Conservation (phyloP, 2,888 invertebrate species). For the Calameuta filiformis region DNA sequence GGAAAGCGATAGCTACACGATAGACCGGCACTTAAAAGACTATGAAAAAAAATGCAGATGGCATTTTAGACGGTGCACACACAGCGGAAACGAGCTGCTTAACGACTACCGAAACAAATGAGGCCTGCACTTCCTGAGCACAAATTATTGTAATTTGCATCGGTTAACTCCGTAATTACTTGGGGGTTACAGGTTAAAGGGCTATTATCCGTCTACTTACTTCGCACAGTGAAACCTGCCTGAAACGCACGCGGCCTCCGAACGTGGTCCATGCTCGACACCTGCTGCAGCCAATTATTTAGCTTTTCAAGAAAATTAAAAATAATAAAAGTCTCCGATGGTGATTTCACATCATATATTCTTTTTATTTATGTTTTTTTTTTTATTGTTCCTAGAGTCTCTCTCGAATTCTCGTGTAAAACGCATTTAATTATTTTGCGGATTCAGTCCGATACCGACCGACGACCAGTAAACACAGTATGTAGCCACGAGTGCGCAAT, state of each 20-base stretch:
- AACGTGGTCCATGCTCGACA: neutral
- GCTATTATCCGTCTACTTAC: slow-evolving; percentile 49
- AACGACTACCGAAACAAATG: slow-evolving; percentile 38
- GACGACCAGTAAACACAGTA: neutral
- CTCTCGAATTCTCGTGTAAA: neutral
- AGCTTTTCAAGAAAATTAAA: neutral
- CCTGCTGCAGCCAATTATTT: neutral
- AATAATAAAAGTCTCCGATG: neutral
- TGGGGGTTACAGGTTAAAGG: slow-evolving; percentile 53
- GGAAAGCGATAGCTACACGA: slow-evolving; percentile 17
- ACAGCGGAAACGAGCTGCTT: slow-evolving; percentile 28
- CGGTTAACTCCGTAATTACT: slow-evolving; percentile 57
- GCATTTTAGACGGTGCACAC: slow-evolving; percentile 25
- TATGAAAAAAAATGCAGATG: slow-evolving; percentile 43
- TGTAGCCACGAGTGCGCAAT: neutral
- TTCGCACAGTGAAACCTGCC: slow-evolving; percentile 16
- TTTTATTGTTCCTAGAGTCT: neutral
- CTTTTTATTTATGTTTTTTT: too few relatives aligned
- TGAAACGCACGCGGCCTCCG: neutral
- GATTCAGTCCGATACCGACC: neutral
- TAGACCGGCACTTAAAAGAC: slow-evolving; percentile 17
- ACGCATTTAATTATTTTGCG: neutral
- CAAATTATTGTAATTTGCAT: slow-evolving; percentile 60
- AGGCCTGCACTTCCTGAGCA: slow-evolving; percentile 42
- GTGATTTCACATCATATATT: neutral